These are phyloP conservation scores for Strigamia maritima DNA, from an alignment of 2,888 invertebrate genomes.

Conservation along the genomic window DNA sequence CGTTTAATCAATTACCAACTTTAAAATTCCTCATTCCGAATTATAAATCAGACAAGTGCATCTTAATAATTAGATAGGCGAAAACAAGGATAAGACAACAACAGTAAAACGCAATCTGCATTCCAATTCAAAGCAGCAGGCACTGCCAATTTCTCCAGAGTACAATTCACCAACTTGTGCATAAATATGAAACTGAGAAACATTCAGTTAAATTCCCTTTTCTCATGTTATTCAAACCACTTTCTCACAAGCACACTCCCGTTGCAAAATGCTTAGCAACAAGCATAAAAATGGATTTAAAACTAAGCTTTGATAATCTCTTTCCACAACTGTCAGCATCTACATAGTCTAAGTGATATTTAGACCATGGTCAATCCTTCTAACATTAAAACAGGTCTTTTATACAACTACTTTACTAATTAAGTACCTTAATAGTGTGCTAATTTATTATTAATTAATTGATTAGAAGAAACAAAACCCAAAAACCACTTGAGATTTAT, in stretches of 20 bases:
- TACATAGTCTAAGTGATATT: not conserved
- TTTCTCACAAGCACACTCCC: not conserved
- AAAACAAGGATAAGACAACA: not conserved
- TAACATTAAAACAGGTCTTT: not conserved
- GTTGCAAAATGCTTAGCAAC: not conserved
- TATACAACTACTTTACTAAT: not conserved
- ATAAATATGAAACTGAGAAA: conserved; percentile 1
- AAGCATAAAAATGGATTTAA: not conserved
- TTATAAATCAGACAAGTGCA: not conserved
- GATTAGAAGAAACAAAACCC: not conserved
- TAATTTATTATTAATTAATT: conserved; percentile 10
- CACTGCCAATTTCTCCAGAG: conserved; percentile 13
- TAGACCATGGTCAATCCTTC: not conserved
- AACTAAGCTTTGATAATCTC: conserved; percentile 3
- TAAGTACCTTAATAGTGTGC: not conserved
- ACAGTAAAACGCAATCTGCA: conserved; percentile 15
- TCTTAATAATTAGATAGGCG: conserved; percentile 4
- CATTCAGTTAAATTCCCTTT: conserved; percentile 1
- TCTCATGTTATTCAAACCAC: conserved; percentile 10
- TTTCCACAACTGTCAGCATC: conserved; percentile 6
- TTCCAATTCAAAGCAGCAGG: not conserved
- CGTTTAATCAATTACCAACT: not conserved
- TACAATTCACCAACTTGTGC: not conserved
- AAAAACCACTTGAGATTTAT: not conserved
- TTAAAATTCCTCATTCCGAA: not conserved